Percentiles rank a stretch among this genome's conserved stretches.
Conservation (phyloP, 1,140 invertebrate genomes). For the Drosophila rhopaloa region DNA sequence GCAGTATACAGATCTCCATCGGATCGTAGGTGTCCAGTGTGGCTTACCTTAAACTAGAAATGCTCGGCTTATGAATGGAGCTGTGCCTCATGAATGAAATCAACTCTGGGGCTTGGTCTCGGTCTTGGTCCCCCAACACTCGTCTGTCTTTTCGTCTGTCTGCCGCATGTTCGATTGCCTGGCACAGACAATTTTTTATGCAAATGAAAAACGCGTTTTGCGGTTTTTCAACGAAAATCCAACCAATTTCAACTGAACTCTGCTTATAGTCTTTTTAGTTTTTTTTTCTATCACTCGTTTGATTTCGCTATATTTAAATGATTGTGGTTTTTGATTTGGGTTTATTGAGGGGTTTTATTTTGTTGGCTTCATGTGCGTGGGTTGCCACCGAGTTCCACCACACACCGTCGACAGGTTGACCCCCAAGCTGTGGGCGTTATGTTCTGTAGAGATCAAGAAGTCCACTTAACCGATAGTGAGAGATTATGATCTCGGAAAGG, state of each 20-base stretch:
- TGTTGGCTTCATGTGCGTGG: constrained; percentile 37
- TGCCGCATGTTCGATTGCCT: constrained; percentile 56
- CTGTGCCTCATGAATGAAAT: constrained; percentile 71
- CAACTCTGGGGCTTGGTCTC: constrained; percentile 53
- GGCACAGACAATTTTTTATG: constrained; percentile 64
- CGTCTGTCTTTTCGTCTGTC: constrained; percentile 13
- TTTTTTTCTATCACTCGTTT: constrained; percentile 21
- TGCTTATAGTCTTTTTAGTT: constrained; percentile 1
- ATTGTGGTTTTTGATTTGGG: constrained; percentile 52
- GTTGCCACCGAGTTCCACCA: constrained; percentile 40
- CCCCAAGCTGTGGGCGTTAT: constrained; percentile 31
- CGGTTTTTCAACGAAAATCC: constrained; percentile 64
- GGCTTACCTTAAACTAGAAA: constrained; percentile 82
- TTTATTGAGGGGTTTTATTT: constrained; percentile 27
- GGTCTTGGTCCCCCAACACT: constrained; percentile 28
- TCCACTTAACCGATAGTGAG: constrained; percentile 7
- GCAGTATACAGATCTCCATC: constrained; percentile 2
- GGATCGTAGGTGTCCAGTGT: constrained; percentile 74
- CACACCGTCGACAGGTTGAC: constrained; percentile 51
- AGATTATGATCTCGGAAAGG: constrained; percentile 8
- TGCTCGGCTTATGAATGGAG: constrained; percentile 71
- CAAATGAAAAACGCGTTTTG: constrained; percentile 62
- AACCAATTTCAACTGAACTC: constrained; percentile 62
- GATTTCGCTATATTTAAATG: constrained; percentile 49
- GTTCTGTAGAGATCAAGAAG: constrained; percentile 14